Base-by-base conservation (phyloP, 2,888 invertebrate genomes). In the Drosophila imparisetae region DNA sequence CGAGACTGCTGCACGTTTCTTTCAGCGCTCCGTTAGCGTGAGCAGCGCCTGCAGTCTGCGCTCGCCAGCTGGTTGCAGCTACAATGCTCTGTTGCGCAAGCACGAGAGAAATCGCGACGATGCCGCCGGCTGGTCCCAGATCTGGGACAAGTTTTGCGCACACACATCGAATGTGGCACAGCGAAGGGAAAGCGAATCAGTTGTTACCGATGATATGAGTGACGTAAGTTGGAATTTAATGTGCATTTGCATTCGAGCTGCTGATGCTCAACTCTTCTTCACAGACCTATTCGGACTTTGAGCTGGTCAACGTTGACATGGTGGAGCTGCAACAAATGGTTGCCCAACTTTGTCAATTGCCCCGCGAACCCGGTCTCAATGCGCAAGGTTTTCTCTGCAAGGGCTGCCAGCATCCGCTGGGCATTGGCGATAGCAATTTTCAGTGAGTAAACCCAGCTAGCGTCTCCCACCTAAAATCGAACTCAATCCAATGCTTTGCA, bases 351-450 rank as follows among this genome's bases (percentile, higher is more conserved):
- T 96, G 96, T 27, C 94, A 93, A 76, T 93, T 97, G 62, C 94
- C 96, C 0, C 94, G 94, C 55, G 98, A 98, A 92, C 95, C 95
- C 72, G 98, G 98, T 0, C 93, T 98, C 29, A 97, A 98, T 92
- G 92, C 94, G 21, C 98, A 98, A 92, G 97, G 98, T 90, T 98
- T 97, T 93, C 95, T 96, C 80, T 98, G 98, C 91, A 95, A 95
- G 80, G 89, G 90, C 30, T 93, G 93, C 58, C 94, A 94, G 53
- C 93, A 94, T 78, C 93, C 94, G 0, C 93, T 96, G 55, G 95
- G 95, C 52, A 94, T 96, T 86, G 94, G 94, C 13, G 95, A 95
- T 86, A 94, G 94, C 1, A 94, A 91, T 49, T 91, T 90, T 62
- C 90, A 89, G 92, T 92, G 36, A 66, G 84, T 70, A 1, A 18